Evolutionary conservation across 2,888 invertebrate species (phyloP).

Genomic region (Hirtodrosophila histrioides): DNA sequence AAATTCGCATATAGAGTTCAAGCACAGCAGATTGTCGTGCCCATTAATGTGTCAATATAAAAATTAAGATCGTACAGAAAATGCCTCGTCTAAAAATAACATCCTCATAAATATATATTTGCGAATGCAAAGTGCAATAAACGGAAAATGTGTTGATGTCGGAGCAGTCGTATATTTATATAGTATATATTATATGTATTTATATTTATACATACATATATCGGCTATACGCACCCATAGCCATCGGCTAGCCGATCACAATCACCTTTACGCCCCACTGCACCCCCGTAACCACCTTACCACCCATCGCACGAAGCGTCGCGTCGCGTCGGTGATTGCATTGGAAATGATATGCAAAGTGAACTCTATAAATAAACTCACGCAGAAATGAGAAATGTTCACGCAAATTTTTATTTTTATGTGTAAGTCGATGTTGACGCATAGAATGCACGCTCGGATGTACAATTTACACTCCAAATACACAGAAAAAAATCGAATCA

Average conservation of each 20-base stretch:
- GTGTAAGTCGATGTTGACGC: slow-evolving; percentile 41
- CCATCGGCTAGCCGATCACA: slow-evolving; percentile 34
- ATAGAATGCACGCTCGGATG: slow-evolving; percentile 62
- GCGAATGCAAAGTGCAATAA: slow-evolving; percentile 57
- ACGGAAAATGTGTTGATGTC: slow-evolving; percentile 58
- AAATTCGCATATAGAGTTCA: slow-evolving; percentile 50
- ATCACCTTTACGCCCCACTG: slow-evolving; percentile 35
- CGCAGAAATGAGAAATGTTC: slow-evolving; percentile 58
- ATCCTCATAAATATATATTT: slow-evolving; percentile 43
- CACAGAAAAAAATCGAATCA: background rate
- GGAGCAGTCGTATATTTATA: slow-evolving; percentile 5
- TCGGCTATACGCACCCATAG: slow-evolving; percentile 30
- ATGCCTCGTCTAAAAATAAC: slow-evolving; percentile 52
- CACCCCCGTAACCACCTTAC: too few species aligned
- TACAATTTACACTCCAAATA: slow-evolving; percentile 36
- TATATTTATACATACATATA: slow-evolving; percentile 3
- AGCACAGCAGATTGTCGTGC: slow-evolving; percentile 34
- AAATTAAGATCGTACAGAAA: slow-evolving; percentile 47
- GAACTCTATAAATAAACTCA: slow-evolving; percentile 66
- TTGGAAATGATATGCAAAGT: slow-evolving; percentile 72
- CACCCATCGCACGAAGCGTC: too few species aligned
- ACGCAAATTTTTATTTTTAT: slow-evolving; percentile 55
- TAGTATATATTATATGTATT: slow-evolving; percentile 4
- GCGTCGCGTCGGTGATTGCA: slow-evolving; percentile 41
- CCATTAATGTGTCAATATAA: slow-evolving; percentile 68